Base-by-base conservation (phyloP, 2,797 vertebrate species). In the Acanthurus lineatus region DNA sequence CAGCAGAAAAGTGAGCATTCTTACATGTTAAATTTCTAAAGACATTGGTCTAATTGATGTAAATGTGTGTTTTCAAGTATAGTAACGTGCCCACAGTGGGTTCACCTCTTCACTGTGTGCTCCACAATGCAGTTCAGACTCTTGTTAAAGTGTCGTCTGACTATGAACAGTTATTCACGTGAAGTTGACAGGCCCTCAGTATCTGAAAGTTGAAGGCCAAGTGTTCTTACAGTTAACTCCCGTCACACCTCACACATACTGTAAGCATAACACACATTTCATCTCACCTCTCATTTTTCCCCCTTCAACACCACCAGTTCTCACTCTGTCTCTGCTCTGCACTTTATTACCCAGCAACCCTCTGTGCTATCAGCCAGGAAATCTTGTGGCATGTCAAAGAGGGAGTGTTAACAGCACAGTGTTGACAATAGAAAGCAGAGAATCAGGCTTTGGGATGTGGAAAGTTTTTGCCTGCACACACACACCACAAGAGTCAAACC, bases 381-480 rank as follows among this genome's bases (percentile, higher is more conserved):
- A 67, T 62, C 57, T 45, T 20, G 69, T 65, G 45, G 20, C 56
- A 22, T 73, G 56, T 82, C 63, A 61, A 28, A 42, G 25, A 40
- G 22, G 53, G 14, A 69, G 87, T 77, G 77, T 81, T 82, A 86
- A 90, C 79, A 63, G 71, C 20, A 35, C 12, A 11, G 75, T 71
- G 65, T 63, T 73, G 77, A 58, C 71, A 79, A 66, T 25, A 69
- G 65, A 69, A 73, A 73, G 73, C 75, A 73, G 75, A 40, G 56
- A 64, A 11, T 32, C 63, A 35, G 11, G 12, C 40, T 38, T 40
- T 16, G 35, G 19, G 59, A 67, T 54, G 60, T 86, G 40, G 45
- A 76, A 67, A 35, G 20, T 70, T 47, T 63, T 54, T 22, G 5
- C 14, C 0, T 4, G 2, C 25, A 11, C 22, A 48, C 44, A 25